A percentile compares a stretch with the other conserved stretches of the same genome.
These are phyloP conservation scores for Lophius americanus DNA, from an alignment of 2,797 vertebrate genomes.

Conservation along the genomic window DNA sequence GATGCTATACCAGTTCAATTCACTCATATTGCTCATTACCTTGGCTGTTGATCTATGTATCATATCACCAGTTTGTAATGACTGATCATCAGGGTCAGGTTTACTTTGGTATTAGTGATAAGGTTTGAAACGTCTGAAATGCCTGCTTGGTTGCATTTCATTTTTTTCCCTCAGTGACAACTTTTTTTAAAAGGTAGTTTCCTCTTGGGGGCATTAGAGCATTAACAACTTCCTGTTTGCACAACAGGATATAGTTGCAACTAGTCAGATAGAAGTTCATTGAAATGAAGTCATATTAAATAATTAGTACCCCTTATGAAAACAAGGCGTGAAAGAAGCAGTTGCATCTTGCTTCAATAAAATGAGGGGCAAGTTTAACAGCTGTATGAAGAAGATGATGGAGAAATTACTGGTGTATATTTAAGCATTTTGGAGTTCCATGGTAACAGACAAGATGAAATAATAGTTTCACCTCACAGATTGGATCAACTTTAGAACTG, in stretches of 20 bases:
- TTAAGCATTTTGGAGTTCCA: not conserved
- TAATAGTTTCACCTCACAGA: conserved; percentile 25
- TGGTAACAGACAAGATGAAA: conserved; percentile 13
- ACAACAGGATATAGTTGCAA: not conserved
- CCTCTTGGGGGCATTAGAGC: no score
- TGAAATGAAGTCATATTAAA: conserved; percentile 6
- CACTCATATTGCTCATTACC: conserved; percentile 19
- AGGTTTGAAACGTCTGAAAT: not conserved
- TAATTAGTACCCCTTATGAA: conserved; percentile 11
- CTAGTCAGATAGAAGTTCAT: conserved; percentile 6
- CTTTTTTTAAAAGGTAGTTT: no score
- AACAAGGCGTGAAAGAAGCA: not conserved
- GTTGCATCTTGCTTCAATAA: not conserved
- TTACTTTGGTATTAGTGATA: conserved; percentile 16
- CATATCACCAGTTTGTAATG: conserved; percentile 15
- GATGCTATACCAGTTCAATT: conserved; percentile 3
- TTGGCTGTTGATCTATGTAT: conserved; percentile 20
- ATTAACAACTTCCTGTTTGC: conserved; percentile 19
- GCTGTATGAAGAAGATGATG: not conserved
- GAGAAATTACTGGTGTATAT: conserved; percentile 9
- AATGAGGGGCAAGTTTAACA: not conserved
- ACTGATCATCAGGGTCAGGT: conserved; percentile 32
- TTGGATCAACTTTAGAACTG: conserved; percentile 18
- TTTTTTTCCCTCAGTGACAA: no score
- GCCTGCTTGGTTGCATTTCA: no score